phyloP scores from a whole-genome alignment of 1,140 invertebrate species.

The Bradysia coprophila region DNA sequence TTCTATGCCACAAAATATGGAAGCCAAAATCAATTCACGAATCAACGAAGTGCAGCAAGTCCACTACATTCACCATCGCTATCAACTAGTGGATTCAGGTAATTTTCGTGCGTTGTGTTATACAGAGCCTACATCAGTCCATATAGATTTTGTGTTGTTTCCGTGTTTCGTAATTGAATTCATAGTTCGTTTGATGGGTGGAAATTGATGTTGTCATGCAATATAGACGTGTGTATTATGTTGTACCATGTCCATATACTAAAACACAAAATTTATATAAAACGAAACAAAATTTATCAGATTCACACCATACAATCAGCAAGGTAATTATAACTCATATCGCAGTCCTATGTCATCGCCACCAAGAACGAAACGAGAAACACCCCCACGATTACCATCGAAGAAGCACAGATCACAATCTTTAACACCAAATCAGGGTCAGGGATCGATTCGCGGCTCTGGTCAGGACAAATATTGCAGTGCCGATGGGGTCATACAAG shows the following conservation, averaged over 20 bases:
- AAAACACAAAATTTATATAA: too few relatives aligned
- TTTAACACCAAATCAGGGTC: constrained; percentile 33
- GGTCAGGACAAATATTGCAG: constrained; percentile 25
- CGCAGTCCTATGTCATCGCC: constrained; percentile 28
- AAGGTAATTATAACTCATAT: constrained; percentile 3
- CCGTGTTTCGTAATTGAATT: too few relatives aligned
- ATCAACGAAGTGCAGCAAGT: constrained; percentile 15
- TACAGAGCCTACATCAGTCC: too few relatives aligned
- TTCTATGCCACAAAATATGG: constrained; percentile 24
- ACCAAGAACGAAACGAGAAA: constrained; percentile 31
- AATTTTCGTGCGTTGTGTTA: too few relatives aligned
- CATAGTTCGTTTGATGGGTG: too few relatives aligned
- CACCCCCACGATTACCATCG: constrained; percentile 37
- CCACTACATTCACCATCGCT: constrained; percentile 17
- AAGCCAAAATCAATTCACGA: constrained; percentile 18
- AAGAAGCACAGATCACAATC: constrained; percentile 50
- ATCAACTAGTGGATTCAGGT: constrained; percentile 10
- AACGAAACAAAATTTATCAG: constrained; percentile 1
- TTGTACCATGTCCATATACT: too few relatives aligned
- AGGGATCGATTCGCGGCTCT: neutral
- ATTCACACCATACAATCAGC: neutral
- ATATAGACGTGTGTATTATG: too few relatives aligned
- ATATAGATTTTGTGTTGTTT: too few relatives aligned
- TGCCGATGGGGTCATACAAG: constrained; percentile 28
- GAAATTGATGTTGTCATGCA: too few relatives aligned